Evolutionary conservation across 2,113 vertebrate species (phyloP).

Genomic region (Grus americana): DNA sequence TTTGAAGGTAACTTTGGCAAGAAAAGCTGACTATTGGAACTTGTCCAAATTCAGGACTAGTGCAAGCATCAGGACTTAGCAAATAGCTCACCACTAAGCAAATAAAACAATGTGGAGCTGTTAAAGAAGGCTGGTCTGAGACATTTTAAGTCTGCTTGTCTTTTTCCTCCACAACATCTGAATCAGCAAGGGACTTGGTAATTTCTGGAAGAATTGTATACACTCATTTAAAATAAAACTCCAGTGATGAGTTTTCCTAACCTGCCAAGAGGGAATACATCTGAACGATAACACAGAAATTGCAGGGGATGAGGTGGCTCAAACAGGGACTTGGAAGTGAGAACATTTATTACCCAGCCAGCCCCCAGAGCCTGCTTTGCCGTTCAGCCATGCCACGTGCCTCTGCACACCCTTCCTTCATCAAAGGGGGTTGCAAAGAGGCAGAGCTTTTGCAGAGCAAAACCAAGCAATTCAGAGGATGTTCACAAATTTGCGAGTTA

Average conservation of each 20-base stretch:
- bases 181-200: conserved; percentile 14
- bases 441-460: not conserved
- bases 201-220: conserved; percentile 3
- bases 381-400: not conserved
- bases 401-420: not conserved
- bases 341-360: not conserved
- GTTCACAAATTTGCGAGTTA: not conserved
- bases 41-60: not conserved
- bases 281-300: not conserved
- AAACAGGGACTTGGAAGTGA: not conserved
- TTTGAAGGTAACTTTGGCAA: not conserved
- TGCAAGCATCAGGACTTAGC: not conserved
- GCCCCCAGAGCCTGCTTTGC: not conserved
- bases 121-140: not conserved
- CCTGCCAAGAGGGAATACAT: not conserved
- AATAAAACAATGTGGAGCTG: not conserved
- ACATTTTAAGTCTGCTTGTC: not conserved
- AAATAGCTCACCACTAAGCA: not conserved
- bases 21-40: not conserved
- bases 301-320: not conserved
- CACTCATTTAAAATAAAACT: conserved; percentile 7
- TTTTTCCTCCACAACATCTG: not conserved
- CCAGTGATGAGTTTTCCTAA: conserved; percentile 1
- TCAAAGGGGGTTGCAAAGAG: not conserved
- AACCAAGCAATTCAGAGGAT: fast-evolving